A percentile compares a stretch with the other conserved stretches of the same genome.
Evolutionary conservation across 2,888 invertebrate species (phyloP).

Genomic region (Cosmorhoe ocellata): DNA sequence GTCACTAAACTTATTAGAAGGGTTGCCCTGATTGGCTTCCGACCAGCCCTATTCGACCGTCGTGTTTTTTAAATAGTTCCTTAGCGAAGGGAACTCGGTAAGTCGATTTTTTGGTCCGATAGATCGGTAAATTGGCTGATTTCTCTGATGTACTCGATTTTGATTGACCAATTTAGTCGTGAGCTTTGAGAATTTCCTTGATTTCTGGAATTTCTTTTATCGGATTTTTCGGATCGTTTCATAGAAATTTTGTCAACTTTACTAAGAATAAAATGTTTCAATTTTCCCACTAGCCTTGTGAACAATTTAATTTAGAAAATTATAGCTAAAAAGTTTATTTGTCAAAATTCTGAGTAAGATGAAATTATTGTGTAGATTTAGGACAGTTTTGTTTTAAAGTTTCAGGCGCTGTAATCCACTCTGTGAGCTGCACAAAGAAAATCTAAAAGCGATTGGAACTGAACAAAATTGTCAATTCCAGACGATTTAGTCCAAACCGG

Average conservation of each 20-base stretch:
- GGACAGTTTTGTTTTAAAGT: slow-evolving; percentile 1
- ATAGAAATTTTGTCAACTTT: neutral
- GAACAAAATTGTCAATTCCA: slow-evolving; percentile 34
- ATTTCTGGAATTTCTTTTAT: neutral
- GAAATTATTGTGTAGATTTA: neutral
- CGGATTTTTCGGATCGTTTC: neutral
- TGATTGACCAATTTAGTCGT: slow-evolving; percentile 13
- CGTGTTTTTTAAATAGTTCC: slow-evolving; percentile 39
- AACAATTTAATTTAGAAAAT: no score
- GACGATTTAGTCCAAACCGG: slow-evolving; percentile 30
- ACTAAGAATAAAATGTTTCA: no score
- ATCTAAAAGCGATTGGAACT: slow-evolving; percentile 22
- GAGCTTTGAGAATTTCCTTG: slow-evolving; percentile 4
- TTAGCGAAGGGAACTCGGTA: slow-evolving; percentile 22
- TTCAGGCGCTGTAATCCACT: slow-evolving; percentile 19
- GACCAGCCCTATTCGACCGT: slow-evolving; percentile 37
- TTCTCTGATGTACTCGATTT: slow-evolving; percentile 15
- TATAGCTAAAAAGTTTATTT: no score
- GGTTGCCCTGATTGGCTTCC: slow-evolving; percentile 41
- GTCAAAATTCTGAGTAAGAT: no score
- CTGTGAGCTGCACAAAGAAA: slow-evolving; percentile 21
- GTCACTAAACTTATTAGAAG: slow-evolving; percentile 44
- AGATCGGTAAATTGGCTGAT: slow-evolving; percentile 23
- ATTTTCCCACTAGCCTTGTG: no score
- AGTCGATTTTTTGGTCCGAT: slow-evolving; percentile 28